A percentile compares a stretch with the other conserved stretches of the same genome.
Evolutionary conservation across 2,797 vertebrate genomes (phyloP).

Genomic region (Limnodromus scolopaceus): DNA sequence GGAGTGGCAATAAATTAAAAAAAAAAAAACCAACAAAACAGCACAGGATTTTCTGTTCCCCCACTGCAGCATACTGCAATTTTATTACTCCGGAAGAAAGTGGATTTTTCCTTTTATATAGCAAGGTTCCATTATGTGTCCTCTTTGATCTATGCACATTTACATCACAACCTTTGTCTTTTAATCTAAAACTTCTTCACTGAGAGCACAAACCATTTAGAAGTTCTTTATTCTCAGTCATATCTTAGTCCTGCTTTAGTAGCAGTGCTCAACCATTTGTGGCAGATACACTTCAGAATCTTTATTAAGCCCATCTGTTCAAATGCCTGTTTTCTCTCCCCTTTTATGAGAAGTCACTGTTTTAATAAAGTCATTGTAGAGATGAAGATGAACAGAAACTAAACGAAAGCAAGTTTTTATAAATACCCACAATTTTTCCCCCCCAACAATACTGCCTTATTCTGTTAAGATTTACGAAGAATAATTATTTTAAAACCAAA

Average conservation of each 20-base stretch:
- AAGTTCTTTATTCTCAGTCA: conserved; percentile 13
- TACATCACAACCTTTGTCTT: neutral
- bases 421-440: neutral
- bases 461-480: neutral
- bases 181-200: conserved; percentile 20
- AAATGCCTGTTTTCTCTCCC: neutral
- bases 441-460: neutral
- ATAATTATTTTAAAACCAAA: neutral
- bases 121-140: neutral
- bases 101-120: neutral
- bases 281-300: neutral
- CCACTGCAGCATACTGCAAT: neutral
- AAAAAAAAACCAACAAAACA: neutral
- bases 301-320: conserved; percentile 56
- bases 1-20: neutral
- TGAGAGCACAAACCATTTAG: conserved; percentile 2
- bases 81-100: neutral
- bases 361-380: conserved; percentile 26
- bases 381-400: neutral
- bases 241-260: neutral
- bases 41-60: neutral
- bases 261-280: neutral
- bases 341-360: neutral
- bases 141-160: neutral
- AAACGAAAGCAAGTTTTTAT: neutral